Evolutionary conservation across 2,888 invertebrate species (phyloP), one percentile per base, ranked within the genome.

Genomic region (Resseliella maxima): DNA sequence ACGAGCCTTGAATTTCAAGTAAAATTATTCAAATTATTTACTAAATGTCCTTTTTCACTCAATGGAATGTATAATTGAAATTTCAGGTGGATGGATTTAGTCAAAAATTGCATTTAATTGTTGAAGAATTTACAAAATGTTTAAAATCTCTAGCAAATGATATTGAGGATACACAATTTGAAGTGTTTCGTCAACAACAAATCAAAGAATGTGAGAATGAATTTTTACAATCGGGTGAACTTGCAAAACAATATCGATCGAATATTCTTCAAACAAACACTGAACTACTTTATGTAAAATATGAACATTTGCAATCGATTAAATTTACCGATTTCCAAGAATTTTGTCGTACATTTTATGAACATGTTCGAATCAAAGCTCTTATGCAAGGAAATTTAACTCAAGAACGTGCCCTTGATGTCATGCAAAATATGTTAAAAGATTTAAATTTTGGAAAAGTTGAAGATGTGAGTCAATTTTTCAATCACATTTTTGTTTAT

Each of bases 371-470:
- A 89, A 90, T 96, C 45, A 95, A 96, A 92, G 93, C 93, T 6
- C 91, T 97, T 83, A 93, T 96, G 86, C 96, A 97, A 91, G 97
- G 97, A 18, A 98, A 98, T 90, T 91, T 96, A 35, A 92, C 92
- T 0, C 92, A 94, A 91, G 91, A 93, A 85, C 91, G 93, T 18
- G 95, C 95, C 0, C 90, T 94, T 35, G 90, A 91, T 86, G 93
- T 94, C 86, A 92, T 94, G 21, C 92, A 93, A 86, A 92, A 92
- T 0, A 93, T 94, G 36, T 89, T 93, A 0, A 89, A 91, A 0
- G 92, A 92, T 24, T 91, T 96, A 15, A 90, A 93, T 24, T 95
- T 93, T 89, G 88, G 88, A 41, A 87, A 88, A 27, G 89, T 91
- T n/a, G 87, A 88, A 86, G 89, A 91, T 87, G 89, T 89, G 88